Conservation (phyloP, 2,888 invertebrate genomes). For the Choristoneura rosaceana region DNA sequence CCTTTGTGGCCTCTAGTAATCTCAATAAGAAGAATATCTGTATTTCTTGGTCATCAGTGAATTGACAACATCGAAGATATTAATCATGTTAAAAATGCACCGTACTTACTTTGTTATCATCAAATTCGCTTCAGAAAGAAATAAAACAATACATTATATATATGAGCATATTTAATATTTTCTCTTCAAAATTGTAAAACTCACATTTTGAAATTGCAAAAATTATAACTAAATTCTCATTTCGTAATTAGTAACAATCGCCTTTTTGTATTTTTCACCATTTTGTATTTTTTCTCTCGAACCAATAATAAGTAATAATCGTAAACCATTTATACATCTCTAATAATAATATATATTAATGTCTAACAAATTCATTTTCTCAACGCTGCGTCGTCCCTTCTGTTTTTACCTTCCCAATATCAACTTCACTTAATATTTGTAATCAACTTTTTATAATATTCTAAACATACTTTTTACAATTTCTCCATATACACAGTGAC, state of each 20-base stretch:
- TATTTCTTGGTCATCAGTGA: not conserved
- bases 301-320: slow-evolving; percentile 79
- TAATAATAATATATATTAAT: slow-evolving; percentile 84
- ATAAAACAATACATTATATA: slow-evolving; percentile 69
- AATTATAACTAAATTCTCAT: slow-evolving; percentile 86
- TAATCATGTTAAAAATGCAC: not conserved
- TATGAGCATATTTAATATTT: slow-evolving; percentile 86
- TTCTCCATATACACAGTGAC: slow-evolving; percentile 73
- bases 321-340: slow-evolving; percentile 85
- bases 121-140: slow-evolving; percentile 43
- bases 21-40: no score
- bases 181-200: slow-evolving; percentile 86
- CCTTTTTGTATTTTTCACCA: slow-evolving; percentile 75
- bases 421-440: slow-evolving; percentile 74
- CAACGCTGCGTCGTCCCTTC: slow-evolving; percentile 79
- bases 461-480: slow-evolving; percentile 82
- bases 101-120: not conserved
- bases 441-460: slow-evolving; percentile 78
- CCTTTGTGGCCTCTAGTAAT: no score
- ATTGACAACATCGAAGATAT: not conserved
- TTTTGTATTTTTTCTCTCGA: slow-evolving; percentile 77
- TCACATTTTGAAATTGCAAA: slow-evolving; percentile 86
- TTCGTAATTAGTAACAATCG: slow-evolving; percentile 85
- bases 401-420: slow-evolving; percentile 76
- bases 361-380: slow-evolving; percentile 85